Percentiles rank a stretch among this genome's conserved stretches.
phyloP scores from a whole-genome alignment of 1,140 invertebrate species.

The Philotrypesis tridentata region DNA sequence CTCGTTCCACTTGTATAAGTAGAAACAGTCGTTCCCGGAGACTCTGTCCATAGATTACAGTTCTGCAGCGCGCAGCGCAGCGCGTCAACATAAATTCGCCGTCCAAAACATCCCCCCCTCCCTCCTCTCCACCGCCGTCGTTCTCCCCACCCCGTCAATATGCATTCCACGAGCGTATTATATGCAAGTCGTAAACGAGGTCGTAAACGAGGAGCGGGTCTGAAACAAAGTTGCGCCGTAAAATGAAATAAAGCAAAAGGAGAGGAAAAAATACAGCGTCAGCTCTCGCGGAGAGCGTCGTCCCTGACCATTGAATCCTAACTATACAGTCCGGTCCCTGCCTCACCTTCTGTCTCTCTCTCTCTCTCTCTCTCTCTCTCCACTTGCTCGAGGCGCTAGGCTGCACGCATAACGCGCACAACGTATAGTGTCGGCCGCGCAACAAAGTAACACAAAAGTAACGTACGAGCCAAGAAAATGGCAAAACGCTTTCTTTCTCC shows the following conservation, averaged over 20 bases:
- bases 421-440: neutral
- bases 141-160: too few species aligned
- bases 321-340: too few species aligned
- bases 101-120: neutral
- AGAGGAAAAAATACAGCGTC: neutral
- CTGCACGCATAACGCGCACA: too few species aligned
- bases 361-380: too few species aligned
- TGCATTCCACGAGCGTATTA: neutral
- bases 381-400: too few species aligned
- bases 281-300: neutral
- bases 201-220: neutral
- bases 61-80: too few species aligned
- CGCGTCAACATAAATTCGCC: neutral
- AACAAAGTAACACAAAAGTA: neutral
- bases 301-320: slow-evolving; percentile 20
- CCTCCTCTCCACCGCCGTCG: neutral
- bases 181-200: neutral
- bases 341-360: neutral
- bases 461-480: slow-evolving; percentile 15
- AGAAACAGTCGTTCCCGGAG: slow-evolving; percentile 3
- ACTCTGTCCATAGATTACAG: neutral
- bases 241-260: neutral
- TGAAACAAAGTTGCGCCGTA: neutral
- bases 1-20: neutral
- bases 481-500: too few species aligned